Evolutionary conservation across 1,140 invertebrate species (phyloP).

Genomic region (Amphibalanus amphitrite): DNA sequence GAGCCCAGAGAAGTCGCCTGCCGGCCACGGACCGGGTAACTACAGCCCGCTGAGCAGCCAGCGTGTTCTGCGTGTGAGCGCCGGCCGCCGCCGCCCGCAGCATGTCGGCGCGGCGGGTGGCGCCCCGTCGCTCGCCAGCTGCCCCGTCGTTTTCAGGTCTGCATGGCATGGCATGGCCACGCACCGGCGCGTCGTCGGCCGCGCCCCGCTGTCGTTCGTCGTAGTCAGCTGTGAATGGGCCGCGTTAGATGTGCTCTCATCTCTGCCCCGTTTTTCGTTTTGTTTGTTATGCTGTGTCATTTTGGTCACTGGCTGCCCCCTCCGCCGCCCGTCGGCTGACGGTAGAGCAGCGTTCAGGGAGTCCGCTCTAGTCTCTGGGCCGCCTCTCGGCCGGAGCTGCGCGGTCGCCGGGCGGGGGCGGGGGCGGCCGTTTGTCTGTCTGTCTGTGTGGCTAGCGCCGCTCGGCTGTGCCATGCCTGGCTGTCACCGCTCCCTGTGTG

Average conservation of each 20-base stretch:
- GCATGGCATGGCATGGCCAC: neutral
- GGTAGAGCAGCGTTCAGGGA: too few species aligned
- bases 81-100: too few species aligned
- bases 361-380: too few species aligned
- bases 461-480: too few species aligned
- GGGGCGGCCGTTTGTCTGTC: neutral
- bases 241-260: neutral
- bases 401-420: too few species aligned
- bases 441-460: conserved; percentile 3
- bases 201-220: neutral
- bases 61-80: neutral
- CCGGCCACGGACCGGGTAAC: neutral
- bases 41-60: neutral
- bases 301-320: neutral
- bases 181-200: too few species aligned
- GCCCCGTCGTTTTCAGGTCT: neutral
- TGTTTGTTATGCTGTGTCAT: neutral
- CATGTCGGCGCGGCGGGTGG: neutral
- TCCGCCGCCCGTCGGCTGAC: too few species aligned
- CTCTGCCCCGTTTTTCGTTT: neutral
- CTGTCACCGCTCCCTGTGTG: too few species aligned
- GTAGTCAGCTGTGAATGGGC: neutral
- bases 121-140: too few species aligned
- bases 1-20: too few species aligned
- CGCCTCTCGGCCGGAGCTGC: too few species aligned